Evolutionary conservation across 1,140 invertebrate species (phyloP), one percentile per base, ranked within the genome.

Genomic region (Hormaphis cornu): DNA sequence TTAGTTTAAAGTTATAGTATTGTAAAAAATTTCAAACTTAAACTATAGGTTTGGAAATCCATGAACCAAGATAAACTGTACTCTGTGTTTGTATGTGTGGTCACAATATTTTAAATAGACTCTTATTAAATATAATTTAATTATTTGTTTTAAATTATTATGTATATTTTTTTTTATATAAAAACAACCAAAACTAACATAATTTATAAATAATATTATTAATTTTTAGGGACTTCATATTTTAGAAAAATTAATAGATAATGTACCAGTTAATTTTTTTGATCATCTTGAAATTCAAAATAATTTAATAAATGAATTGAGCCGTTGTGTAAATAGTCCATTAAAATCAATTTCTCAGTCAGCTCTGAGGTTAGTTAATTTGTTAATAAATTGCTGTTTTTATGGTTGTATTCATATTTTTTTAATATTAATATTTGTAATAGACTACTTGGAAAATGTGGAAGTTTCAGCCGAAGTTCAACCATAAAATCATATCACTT

Each of bases 371-470:
- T 66, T 3, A n/a, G 40, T 37, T 24, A 30, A 53, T 16, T 56
- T 56, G 1, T 14, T 1, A 3, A 56, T 1, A 37, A 9, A 58
- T 26, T 22, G 24, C 16, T 42, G 14, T 12, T 42, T n/a, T 42
- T 42, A 2, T 30, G 0, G 4, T 4, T 33, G 4, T 24, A 53
- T 30, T 53, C 16, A 0, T 18, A 30, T n/a, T 48, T 2, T 48
- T 30, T 53, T 1, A 5, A n/a, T 18, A 26, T 61, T 44, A 30
- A 35, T 48, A 5, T 50, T 22, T 48, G 9, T 66, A 50, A 2
- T 20, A 66, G 61, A 16, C 35, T 66, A 66, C 44, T 66, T 50
- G 61, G 61, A 33, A 50, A 48, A 24, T 33, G 48, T 46, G 61
- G 61, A 22, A 44, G 61, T 50, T 20, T 33, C 4, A 66, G 50